Conservation (phyloP, 2,888 invertebrate genomes). For the Acleris cristana region DNA sequence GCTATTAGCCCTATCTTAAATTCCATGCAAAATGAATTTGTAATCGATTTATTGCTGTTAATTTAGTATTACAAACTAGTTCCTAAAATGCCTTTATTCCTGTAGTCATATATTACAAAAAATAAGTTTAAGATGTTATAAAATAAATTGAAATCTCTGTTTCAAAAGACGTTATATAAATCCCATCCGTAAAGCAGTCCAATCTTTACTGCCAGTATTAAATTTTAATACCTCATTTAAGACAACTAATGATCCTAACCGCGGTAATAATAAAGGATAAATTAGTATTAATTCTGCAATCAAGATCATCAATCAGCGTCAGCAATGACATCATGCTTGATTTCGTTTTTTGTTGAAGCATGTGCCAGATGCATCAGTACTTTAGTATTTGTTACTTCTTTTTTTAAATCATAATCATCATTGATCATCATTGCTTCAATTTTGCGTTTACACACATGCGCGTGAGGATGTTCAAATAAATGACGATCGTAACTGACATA, state of each 20-base stretch:
- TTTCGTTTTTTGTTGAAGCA: conserved; percentile 35
- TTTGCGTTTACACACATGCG: no score
- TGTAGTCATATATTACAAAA: no score
- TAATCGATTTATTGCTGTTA: no score
- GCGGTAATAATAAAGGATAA: conserved; percentile 34
- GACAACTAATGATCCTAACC: conserved; percentile 34
- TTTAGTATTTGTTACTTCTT: conserved; percentile 21
- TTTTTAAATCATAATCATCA: conserved; percentile 7
- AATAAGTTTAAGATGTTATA: no score
- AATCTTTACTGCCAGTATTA: conserved; percentile 6
- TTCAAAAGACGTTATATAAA: not conserved
- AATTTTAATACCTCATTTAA: conserved; percentile 32
- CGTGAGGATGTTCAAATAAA: no score
- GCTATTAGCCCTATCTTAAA: no score
- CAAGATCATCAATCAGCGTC: conserved; percentile 34
- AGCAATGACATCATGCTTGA: conserved; percentile 36
- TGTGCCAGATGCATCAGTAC: conserved; percentile 22
- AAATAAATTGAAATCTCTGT: not conserved
- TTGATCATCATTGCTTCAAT: no score
- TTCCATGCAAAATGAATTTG: no score
- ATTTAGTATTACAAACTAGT: no score
- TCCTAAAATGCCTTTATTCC: no score
- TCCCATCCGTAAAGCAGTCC: not conserved
- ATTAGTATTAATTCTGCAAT: conserved; percentile 38
- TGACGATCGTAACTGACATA: no score